Evolutionary conservation across 2,797 vertebrate species (phyloP).

Genomic region (Lutjanus campechanus): DNA sequence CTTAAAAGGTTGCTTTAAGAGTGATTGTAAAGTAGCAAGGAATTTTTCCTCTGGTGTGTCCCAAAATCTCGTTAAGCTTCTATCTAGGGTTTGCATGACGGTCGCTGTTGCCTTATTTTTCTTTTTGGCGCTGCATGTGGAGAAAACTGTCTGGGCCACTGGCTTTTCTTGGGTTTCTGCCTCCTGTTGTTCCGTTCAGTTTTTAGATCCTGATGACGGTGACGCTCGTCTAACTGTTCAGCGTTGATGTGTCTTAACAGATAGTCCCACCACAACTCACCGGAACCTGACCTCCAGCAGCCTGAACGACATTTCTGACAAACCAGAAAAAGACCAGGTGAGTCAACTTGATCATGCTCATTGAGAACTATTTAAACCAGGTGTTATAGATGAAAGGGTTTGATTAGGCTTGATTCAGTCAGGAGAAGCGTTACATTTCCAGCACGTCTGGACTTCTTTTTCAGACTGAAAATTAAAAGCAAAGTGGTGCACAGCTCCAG

Average conservation of each 20-base stretch:
- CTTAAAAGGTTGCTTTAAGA: background rate
- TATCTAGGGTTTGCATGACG: constrained; percentile 7
- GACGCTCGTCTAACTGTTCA: constrained; percentile 38
- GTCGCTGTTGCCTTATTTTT: background rate
- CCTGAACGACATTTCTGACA: constrained; percentile 97
- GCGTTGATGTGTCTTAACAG: constrained; percentile 78
- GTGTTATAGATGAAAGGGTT: background rate
- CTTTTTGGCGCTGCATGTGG: constrained; percentile 48
- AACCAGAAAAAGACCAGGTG: constrained; percentile 98
- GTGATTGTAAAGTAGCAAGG: too few relatives aligned
- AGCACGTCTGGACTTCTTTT: too few relatives aligned
- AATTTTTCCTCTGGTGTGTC: background rate
- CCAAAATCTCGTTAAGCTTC: background rate
- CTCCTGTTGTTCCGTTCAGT: constrained; percentile 22
- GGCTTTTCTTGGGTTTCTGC: constrained; percentile 56
- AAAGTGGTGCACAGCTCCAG: background rate
- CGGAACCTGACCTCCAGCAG: constrained; percentile 94
- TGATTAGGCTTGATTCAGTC: fast-evolving
- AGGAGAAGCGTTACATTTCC: background rate
- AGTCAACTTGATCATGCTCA: constrained; percentile 48
- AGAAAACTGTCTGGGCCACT: constrained; percentile 63
- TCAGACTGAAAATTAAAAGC: background rate
- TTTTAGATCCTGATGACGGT: background rate
- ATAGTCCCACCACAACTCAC: constrained; percentile 92
- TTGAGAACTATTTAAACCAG: background rate